These are phyloP conservation scores for Hyposoter didymator DNA, from an alignment of 2,888 invertebrate species.

Conservation along the genomic window DNA sequence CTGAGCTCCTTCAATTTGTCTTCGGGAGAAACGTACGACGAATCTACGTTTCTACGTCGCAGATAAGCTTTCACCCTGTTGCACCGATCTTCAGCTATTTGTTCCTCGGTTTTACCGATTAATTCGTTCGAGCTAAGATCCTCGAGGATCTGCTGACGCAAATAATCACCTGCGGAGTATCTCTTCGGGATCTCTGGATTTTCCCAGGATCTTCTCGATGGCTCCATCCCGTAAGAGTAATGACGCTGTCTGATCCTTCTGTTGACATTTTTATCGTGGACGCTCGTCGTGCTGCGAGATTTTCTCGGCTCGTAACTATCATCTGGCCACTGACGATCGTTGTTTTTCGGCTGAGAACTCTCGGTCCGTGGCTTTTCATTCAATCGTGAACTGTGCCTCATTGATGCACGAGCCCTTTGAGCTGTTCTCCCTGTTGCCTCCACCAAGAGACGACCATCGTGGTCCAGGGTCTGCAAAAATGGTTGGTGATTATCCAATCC, in stretches of 20 bases:
- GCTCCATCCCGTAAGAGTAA: constrained; percentile 71
- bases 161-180: constrained; percentile 78
- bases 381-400: constrained; percentile 75
- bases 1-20: constrained; percentile 61
- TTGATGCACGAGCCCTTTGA: constrained; percentile 80
- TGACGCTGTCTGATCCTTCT: constrained; percentile 69
- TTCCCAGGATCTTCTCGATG: constrained; percentile 52
- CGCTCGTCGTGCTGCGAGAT: constrained; percentile 76
- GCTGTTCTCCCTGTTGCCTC: constrained; percentile 80
- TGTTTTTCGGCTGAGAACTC: not conserved
- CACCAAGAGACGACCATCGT: constrained; percentile 78
- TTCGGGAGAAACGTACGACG: constrained; percentile 54
- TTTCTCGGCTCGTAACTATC: constrained; percentile 73
- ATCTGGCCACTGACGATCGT: constrained; percentile 30
- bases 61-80: constrained; percentile 77
- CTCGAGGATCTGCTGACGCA: constrained; percentile 79
- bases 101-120: constrained; percentile 72
- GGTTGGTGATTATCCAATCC: constrained; percentile 75
- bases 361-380: constrained; percentile 74
- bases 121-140: constrained; percentile 71
- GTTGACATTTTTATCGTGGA: constrained; percentile 63
- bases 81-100: constrained; percentile 74
- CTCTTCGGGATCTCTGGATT: constrained; percentile 67
- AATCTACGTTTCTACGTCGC: constrained; percentile 70
- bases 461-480: constrained; percentile 79